phyloP scores from a whole-genome alignment of 2,113 vertebrate genomes.

The Sander lucioperca region DNA sequence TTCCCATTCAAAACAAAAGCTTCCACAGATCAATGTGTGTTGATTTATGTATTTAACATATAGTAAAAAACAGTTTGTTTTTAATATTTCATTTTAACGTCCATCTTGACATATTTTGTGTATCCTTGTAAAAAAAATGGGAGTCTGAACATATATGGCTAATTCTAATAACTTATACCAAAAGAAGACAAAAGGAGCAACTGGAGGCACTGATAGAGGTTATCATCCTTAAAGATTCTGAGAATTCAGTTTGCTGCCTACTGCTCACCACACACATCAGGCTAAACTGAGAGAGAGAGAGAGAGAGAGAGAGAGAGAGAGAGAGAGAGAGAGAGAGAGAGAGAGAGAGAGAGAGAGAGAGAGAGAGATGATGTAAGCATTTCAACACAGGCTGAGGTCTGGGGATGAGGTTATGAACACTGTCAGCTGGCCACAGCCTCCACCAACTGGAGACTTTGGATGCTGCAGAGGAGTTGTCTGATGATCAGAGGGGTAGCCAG shows the following conservation, averaged over 20 bases:
- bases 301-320: slow-evolving; percentile 17
- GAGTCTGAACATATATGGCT: background rate
- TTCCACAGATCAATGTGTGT: slow-evolving; percentile 1
- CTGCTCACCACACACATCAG: slow-evolving; percentile 21
- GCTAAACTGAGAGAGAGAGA: slow-evolving; percentile 19
- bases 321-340: background rate
- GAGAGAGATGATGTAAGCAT: slow-evolving; percentile 68
- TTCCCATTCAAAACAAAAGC: slow-evolving; percentile 13
- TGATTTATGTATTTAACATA: background rate
- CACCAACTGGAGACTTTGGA: slow-evolving; percentile 66
- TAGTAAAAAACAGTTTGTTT: background rate
- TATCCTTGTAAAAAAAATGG: background rate
- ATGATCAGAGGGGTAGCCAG: slow-evolving; percentile 13
- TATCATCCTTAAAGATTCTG: slow-evolving; percentile 8
- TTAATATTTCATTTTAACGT: background rate
- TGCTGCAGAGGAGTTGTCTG: slow-evolving; percentile 33
- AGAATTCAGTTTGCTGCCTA: slow-evolving; percentile 14
- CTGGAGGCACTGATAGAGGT: background rate
- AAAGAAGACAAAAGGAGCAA: background rate
- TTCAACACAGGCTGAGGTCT: slow-evolving; percentile 70
- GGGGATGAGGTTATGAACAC: slow-evolving; percentile 66
- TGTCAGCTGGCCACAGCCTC: slow-evolving; percentile 66
- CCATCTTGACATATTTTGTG: background rate
- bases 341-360: background rate
- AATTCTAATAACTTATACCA: background rate